Conservation (phyloP, 1,140 invertebrate genomes). For the Meloidogyne floridensis region DNA sequence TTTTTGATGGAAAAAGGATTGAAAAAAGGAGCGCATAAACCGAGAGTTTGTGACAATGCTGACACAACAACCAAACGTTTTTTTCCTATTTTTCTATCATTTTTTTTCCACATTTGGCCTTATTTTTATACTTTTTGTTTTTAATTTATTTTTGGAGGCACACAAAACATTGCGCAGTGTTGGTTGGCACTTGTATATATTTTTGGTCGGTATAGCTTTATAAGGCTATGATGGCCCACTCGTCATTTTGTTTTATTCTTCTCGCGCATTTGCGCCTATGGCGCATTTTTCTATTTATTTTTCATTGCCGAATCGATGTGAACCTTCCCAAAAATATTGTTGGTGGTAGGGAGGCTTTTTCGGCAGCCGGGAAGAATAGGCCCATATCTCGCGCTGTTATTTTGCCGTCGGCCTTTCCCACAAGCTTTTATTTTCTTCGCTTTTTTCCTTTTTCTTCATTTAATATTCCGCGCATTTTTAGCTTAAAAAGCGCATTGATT, state of each 20-base stretch:
- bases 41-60: too few relatives aligned
- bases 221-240: not conserved
- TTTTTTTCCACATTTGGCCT: not conserved
- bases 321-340: not conserved
- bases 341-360: not conserved
- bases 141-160: not conserved
- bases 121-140: not conserved
- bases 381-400: constrained; percentile 3
- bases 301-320: constrained; percentile 2
- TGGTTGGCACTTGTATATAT: too few relatives aligned
- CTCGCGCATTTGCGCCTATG: not conserved
- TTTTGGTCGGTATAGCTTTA: not conserved
- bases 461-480: not conserved
- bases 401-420: constrained; percentile 3
- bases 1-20: too few relatives aligned
- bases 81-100: too few relatives aligned
- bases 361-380: not conserved
- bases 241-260: not conserved
- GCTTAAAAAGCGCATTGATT: constrained; percentile 7
- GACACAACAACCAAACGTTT: too few relatives aligned
- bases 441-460: not conserved
- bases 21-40: too few relatives aligned
- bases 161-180: not conserved
- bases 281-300: not conserved
- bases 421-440: not conserved